Evolutionary conservation across 2,797 vertebrate species (phyloP).

Genomic region (Hyperoplus immaculatus): DNA sequence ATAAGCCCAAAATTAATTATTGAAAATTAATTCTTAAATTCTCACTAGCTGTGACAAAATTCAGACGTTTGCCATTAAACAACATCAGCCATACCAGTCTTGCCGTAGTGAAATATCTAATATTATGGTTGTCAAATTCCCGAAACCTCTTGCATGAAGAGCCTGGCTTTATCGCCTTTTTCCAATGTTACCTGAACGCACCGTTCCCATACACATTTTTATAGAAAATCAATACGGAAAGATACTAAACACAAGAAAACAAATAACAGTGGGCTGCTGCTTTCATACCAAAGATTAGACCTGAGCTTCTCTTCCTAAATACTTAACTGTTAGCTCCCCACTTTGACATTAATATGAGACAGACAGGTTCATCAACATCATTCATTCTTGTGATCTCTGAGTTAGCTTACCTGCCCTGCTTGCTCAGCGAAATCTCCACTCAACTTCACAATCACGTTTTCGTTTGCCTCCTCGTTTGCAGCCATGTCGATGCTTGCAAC

Average conservation of each 20-base stretch:
- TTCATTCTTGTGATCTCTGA: background rate
- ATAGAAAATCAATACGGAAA: background rate
- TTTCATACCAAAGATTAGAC: background rate
- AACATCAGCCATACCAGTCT: background rate
- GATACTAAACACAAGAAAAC: accelerated
- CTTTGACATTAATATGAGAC: background rate
- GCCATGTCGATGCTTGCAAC: constrained; percentile 92
- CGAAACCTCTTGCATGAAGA: background rate
- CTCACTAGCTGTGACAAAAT: background rate
- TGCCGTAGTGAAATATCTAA: background rate
- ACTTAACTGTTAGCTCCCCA: background rate
- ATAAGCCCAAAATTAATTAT: too few relatives aligned
- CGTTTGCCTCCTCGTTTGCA: constrained; percentile 91
- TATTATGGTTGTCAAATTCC: background rate
- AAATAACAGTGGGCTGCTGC: accelerated
- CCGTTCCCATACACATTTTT: constrained; percentile 1
- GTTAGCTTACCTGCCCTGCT: constrained; percentile 90
- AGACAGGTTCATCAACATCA: too few relatives aligned
- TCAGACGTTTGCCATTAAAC: background rate
- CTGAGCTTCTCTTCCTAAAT: accelerated
- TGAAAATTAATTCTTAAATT: background rate
- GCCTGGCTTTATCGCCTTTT: background rate
- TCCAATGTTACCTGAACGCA: constrained; percentile 37
- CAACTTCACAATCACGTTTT: constrained; percentile 89
- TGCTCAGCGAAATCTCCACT: constrained; percentile 91